Evolutionary conservation across 2,888 invertebrate genomes (phyloP).

Genomic region (Caenorhabditis panamensis): DNA sequence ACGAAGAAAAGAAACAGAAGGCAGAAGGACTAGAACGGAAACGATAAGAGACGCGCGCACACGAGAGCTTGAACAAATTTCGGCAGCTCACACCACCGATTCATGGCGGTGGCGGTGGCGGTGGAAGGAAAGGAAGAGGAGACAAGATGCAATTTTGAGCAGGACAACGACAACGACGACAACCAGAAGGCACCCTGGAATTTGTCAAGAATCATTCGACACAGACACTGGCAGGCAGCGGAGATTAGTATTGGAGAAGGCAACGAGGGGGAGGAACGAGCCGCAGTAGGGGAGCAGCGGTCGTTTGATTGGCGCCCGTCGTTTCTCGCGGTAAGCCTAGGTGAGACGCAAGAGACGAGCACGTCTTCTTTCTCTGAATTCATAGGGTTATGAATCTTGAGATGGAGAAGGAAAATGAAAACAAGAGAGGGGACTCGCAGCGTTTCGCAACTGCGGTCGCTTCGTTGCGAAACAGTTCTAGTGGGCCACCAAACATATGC

Average conservation of each 20-base stretch:
- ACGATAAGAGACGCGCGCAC: constrained; percentile 23
- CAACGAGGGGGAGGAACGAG: constrained; percentile 17
- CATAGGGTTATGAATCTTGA: constrained; percentile 50
- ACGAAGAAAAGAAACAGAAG: background rate
- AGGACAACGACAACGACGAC: constrained; percentile 14
- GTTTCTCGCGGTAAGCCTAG: constrained; percentile 57
- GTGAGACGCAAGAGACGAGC: constrained; percentile 41
- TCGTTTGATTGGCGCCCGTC: constrained; percentile 53
- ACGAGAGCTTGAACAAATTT: constrained; percentile 49
- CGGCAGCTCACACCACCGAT: constrained; percentile 49
- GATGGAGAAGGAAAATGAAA: background rate
- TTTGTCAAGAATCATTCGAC: constrained; percentile 53
- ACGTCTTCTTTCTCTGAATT: constrained; percentile 33
- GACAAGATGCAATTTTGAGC: constrained; percentile 56
- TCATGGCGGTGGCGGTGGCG: constrained; percentile 4
- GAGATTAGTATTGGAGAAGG: constrained; percentile 33
- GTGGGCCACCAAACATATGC: background rate
- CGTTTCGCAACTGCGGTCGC: constrained; percentile 15
- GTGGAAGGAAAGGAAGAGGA: constrained; percentile 4
- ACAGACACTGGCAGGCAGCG: constrained; percentile 26
- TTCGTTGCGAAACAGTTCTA: constrained; percentile 37
- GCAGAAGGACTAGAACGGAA: constrained; percentile 16
- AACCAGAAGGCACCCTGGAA: constrained; percentile 35
- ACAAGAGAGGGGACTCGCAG: background rate
- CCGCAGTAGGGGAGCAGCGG: constrained; percentile 12